Percentiles rank a stretch among this genome's conserved stretches.
These are phyloP conservation scores for Squalus acanthias DNA, from an alignment of 2,797 vertebrate genomes.

Conservation along the genomic window DNA sequence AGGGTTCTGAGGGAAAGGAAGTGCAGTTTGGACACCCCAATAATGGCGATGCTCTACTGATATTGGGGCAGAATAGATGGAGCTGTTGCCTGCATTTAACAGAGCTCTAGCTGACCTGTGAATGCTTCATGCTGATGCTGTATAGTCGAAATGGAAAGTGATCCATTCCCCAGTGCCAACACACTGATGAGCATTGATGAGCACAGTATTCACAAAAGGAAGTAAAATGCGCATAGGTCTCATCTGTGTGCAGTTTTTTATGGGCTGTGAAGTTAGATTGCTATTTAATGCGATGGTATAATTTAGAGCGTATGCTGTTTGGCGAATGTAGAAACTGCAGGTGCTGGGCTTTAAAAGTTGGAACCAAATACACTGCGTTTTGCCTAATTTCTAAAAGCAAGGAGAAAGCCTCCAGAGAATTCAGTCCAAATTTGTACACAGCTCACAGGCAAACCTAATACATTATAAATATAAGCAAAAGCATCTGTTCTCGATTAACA, in stretches of 20 bases:
- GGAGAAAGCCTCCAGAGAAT: neutral
- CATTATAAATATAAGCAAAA: conserved; percentile 22
- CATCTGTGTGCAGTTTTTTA: neutral
- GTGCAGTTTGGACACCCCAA: neutral
- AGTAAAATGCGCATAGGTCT: neutral
- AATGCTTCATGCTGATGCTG: neutral
- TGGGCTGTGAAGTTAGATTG: neutral
- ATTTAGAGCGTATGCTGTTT: neutral
- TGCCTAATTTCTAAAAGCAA: neutral
- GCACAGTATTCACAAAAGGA: neutral
- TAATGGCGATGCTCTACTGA: neutral
- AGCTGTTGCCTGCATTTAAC: neutral
- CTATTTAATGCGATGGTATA: neutral
- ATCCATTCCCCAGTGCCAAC: neutral
- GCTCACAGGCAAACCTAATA: neutral
- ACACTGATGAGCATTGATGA: neutral
- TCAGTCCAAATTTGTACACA: neutral
- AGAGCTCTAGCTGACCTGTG: neutral
- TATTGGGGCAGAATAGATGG: neutral
- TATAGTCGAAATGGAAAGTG: neutral
- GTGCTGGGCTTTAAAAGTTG: neutral
- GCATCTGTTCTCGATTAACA: neutral
- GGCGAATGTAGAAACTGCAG: neutral
- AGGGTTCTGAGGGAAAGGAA: neutral
- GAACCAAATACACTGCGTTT: neutral